Evolutionary conservation across 2,888 invertebrate species (phyloP), one percentile per base, ranked within the genome.

Genomic region (Melolontha melolontha): DNA sequence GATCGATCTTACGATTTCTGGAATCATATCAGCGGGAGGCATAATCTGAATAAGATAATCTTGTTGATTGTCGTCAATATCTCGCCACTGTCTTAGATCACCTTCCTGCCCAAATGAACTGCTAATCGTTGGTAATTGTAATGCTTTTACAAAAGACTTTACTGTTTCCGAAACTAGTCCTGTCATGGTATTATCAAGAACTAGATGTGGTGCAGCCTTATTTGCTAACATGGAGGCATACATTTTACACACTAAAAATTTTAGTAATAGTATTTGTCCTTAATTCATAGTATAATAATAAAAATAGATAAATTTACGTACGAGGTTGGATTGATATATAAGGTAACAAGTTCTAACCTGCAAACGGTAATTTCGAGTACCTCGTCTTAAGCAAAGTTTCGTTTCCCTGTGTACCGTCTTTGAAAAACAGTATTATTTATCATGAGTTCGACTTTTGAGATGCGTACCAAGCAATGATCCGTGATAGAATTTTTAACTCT

Each of bases 21-120:
- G 92, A 71, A 96, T 89, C 34, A 95, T 85, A 78, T 95, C 95
- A 0, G 92, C 92, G 0, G 96, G 96, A 0, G 96, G 95, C 85
- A 90, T 90, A 44, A 95, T 87, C 84, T 95, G 95, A 7, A 96
- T 84, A 29, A 96, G 84, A 82, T 92, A 95, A 74, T 90, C 89
- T 63, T 88, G 87, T 78, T 94, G 91, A 66, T 89, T 88, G 0
- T 86, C 86, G 63, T 88, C 87, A 65, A 95, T 83, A 71, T 90
- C 88, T 34, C 93, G 87, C 96, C 96, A 96, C 78, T 93, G 92
- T 59, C 92, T 81, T 52, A 95, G 83, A 83, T 95, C 95, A 0
- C 93, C 94, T 47, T 89, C 88, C 80, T 94, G 93, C 0, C 96
- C 96, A 78, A 92, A 95, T 6, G 95, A 94, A 0, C 92, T 92